A percentile compares a stretch with the other conserved stretches of the same genome.
These are phyloP conservation scores for Arizona elegans DNA, from an alignment of 2,113 vertebrate species.

Conservation along the genomic window DNA sequence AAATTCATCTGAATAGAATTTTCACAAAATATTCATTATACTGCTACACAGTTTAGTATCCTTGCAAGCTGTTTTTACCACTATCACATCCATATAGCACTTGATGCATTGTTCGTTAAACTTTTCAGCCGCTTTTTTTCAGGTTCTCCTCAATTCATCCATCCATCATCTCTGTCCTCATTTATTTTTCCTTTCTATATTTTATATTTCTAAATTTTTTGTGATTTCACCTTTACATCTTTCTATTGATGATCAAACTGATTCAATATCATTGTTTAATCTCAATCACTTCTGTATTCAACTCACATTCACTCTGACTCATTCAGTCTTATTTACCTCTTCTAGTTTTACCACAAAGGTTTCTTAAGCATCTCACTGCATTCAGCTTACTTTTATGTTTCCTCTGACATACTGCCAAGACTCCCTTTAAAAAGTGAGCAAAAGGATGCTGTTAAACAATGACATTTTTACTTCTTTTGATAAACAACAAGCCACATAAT, in stretches of 20 bases:
- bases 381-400: not conserved
- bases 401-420: not conserved
- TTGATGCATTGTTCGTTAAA: not conserved
- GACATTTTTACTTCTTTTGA: not conserved
- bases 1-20: not conserved
- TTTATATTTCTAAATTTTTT: not conserved
- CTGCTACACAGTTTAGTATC: not conserved
- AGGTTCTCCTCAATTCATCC: not conserved
- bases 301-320: not conserved
- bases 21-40: not conserved
- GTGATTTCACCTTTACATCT: not conserved
- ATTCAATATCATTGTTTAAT: not conserved
- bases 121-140: not conserved
- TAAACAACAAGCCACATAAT: not conserved
- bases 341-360: not conserved
- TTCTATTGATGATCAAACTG: not conserved
- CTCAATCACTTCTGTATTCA: not conserved
- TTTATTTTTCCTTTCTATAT: not conserved
- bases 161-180: not conserved
- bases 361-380: not conserved
- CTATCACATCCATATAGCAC: not conserved
- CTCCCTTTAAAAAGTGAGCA: not conserved
- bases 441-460: not conserved
- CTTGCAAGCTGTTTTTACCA: not conserved
- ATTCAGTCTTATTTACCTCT: not conserved